Evolutionary conservation across 92 coral and sea anemone genomes (phyloP), one percentile per base, ranked within the genome.

Genomic region (Bergia puertoricense): DNA sequence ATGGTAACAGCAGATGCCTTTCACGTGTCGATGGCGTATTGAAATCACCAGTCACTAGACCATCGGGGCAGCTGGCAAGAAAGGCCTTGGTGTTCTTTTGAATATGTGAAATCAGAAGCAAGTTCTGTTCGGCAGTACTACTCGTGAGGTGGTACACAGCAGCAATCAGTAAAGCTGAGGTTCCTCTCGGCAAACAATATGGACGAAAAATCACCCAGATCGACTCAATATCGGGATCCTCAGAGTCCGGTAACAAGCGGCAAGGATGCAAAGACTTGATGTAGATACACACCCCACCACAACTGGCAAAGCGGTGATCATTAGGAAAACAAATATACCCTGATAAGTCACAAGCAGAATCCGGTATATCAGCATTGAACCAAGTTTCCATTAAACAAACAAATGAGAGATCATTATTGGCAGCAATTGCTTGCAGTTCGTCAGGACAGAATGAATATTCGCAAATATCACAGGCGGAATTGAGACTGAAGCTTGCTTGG

Each of bases 231-330:
- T 77, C 81, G 13, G 77, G 36, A 5, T 85, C 88, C 48, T 67
- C 38, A 85, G 67, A 73, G 6, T 85, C 88, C 81, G 74, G 88
- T 41, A 85, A 88, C 91, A 43, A 16, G 50, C 37, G 82, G 80
- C 87, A 81, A 80, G 72, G 41, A 81, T 88, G 88, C 8, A 74
- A 69, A 20, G 87, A 56, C 81, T 73, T 88, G 87, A 88, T 59
- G 86, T 88, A 88, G 86, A 80, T 88, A 82, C 91, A 88, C 76
- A 88, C 91, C 79, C 91, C 87, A 88, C 91, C 87, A 75, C 81
- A 88, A 81, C 38, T 81, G 68, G 87, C 85, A 72, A 57, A 88
- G 88, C 62, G 87, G 62, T 44, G 82, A 79, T 88, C 87, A 75
- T 86, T 86, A 69, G 82, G 89, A 86, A 72, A 75, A 86, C 82